phyloP scores from a whole-genome alignment of 1,140 invertebrate species.

The Cardiocondyla obscurior region DNA sequence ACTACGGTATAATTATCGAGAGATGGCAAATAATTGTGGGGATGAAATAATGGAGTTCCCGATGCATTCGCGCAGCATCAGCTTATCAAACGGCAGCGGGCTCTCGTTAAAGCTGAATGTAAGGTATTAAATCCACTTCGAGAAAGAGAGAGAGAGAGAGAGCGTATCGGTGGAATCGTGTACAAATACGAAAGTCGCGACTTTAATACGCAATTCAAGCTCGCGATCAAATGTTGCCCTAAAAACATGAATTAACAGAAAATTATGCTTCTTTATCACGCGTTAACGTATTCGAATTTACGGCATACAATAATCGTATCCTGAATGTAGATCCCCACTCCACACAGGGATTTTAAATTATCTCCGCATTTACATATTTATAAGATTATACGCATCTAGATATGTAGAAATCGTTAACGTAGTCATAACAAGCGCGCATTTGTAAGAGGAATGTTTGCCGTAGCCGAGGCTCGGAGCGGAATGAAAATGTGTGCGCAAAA shows the following conservation, averaged over 20 bases:
- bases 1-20: constrained; percentile 12
- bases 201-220: constrained; percentile 19
- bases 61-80: constrained; percentile 4
- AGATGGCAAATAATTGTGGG: constrained; percentile 39
- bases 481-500: constrained; percentile 33
- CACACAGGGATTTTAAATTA: background rate
- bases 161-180: background rate
- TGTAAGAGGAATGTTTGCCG: constrained; percentile 1
- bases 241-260: constrained; percentile 48
- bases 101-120: constrained; percentile 29
- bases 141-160: too few relatives aligned
- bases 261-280: constrained; percentile 42
- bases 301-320: constrained; percentile 27
- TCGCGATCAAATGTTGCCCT: constrained; percentile 4
- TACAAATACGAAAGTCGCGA: constrained; percentile 27
- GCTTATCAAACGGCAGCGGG: constrained; percentile 30
- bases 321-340: background rate
- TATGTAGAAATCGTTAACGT: constrained; percentile 30
- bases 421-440: constrained; percentile 25
- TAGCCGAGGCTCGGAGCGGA: background rate
- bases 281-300: constrained; percentile 42
- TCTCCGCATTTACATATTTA: constrained; percentile 43
- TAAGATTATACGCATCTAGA: constrained; percentile 7
- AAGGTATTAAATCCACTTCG: constrained; percentile 12
- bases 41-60: constrained; percentile 28